A percentile compares a stretch with the other conserved stretches of the same genome.
These are phyloP conservation scores for Notoglanidium macrostoma DNA, from an alignment of 2,797 vertebrate genomes.

Conservation along the genomic window DNA sequence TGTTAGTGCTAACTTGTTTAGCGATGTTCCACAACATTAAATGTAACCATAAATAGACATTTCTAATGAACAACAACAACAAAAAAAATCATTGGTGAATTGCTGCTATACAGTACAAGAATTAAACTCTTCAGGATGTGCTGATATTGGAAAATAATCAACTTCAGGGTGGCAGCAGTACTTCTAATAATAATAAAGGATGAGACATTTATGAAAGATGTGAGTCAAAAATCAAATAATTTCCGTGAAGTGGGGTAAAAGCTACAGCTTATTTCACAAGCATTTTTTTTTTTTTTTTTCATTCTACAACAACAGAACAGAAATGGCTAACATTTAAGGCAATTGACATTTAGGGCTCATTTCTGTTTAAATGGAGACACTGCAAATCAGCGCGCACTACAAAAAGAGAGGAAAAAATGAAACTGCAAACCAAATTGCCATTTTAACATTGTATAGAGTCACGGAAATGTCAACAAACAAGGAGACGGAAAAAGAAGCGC, in stretches of 20 bases:
- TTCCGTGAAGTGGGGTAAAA: background rate
- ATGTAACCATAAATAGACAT: background rate
- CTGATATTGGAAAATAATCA: background rate
- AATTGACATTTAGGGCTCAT: conserved; percentile 4
- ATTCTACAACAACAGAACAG: background rate
- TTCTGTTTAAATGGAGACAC: background rate
- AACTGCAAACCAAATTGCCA: background rate
- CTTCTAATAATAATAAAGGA: background rate
- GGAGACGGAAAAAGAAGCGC: background rate
- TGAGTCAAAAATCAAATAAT: conserved; percentile 2
- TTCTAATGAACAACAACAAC: background rate
- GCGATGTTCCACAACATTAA: background rate
- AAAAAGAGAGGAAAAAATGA: background rate
- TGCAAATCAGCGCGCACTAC: background rate
- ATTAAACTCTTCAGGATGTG: background rate
- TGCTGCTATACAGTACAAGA: background rate
- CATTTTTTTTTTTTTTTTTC: background rate
- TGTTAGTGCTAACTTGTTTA: background rate
- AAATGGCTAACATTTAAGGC: conserved; percentile 6
- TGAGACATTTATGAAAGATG: background rate
- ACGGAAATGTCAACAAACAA: conserved; percentile 21
- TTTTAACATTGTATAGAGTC: background rate
- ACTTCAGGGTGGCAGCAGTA: background rate
- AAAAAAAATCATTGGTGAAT: background rate
- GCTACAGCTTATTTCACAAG: background rate